Evolutionary conservation across 2,797 vertebrate genomes (phyloP).

Genomic region (Pipistrellus pygmaeus): DNA sequence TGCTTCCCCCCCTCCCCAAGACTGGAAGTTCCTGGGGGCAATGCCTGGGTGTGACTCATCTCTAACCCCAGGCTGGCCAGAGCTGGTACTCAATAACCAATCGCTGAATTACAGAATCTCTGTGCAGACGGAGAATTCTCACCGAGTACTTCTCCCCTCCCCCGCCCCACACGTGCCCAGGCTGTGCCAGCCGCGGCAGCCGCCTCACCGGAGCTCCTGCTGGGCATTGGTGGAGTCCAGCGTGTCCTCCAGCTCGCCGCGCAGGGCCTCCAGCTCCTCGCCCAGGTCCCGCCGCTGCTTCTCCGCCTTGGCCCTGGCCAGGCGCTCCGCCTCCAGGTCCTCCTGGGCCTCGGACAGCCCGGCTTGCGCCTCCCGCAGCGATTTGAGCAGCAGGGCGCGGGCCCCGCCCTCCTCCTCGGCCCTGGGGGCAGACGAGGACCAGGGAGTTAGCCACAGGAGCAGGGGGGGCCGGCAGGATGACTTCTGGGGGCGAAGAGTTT

Average conservation of each 20-base stretch:
- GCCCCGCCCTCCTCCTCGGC: constrained; percentile 92
- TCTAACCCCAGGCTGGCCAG: not conserved
- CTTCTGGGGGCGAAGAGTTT: not conserved
- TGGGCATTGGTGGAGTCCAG: constrained; percentile 95
- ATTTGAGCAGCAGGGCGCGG: constrained; percentile 90
- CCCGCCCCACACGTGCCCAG: fast-evolving
- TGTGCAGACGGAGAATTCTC: not conserved
- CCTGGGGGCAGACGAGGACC: constrained; percentile 81
- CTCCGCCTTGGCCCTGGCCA: constrained; percentile 92
- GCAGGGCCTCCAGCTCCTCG: constrained; percentile 95
- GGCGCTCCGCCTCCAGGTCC: constrained; percentile 93
- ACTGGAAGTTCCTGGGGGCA: not conserved
- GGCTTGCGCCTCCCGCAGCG: constrained; percentile 92
- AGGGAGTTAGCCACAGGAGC: not conserved
- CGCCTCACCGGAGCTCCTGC: constrained; percentile 92
- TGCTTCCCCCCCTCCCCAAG: not conserved
- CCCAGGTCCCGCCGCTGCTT: constrained; percentile 94
- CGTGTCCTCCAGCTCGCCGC: constrained; percentile 94
- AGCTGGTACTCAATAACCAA: not conserved
- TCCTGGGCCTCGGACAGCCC: constrained; percentile 94
- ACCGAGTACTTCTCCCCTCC: fast-evolving
- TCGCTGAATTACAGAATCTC: fast-evolving
- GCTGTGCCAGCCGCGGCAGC: fast-evolving
- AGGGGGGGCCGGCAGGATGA: not conserved
- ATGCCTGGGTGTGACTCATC: not conserved